These are phyloP conservation scores for Drymodes brunneopygia DNA, from an alignment of 2,113 vertebrate genomes.

Conservation along the genomic window DNA sequence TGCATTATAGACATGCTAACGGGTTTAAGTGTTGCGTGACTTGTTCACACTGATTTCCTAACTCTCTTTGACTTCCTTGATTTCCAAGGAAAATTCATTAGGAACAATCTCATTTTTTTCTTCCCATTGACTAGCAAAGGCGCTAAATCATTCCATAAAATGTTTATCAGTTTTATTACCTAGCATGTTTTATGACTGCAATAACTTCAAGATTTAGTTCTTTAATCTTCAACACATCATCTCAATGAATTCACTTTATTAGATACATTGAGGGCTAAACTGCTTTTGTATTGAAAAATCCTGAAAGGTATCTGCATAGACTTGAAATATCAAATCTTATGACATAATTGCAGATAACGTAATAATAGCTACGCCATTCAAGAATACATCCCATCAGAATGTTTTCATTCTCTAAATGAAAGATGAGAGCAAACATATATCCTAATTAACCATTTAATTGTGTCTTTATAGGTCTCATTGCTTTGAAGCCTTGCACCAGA, in stretches of 20 bases:
- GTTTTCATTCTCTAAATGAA: not conserved
- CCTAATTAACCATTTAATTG: not conserved
- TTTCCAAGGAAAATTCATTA: not conserved
- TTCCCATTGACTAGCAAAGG: not conserved
- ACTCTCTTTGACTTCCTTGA: not conserved
- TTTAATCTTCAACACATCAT: conserved; percentile 21
- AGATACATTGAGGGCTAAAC: not conserved
- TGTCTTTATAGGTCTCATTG: not conserved
- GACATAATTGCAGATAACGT: not conserved
- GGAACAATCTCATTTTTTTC: not conserved
- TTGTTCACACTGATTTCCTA: not conserved
- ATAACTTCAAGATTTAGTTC: conserved; percentile 20
- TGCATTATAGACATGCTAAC: rapidly evolving
- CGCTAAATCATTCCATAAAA: not conserved
- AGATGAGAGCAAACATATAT: not conserved
- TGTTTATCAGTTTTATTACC: not conserved
- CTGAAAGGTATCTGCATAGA: not conserved
- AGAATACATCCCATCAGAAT: not conserved
- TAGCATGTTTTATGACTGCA: conserved; percentile 5
- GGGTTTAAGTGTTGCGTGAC: not conserved
- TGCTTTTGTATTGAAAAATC: not conserved
- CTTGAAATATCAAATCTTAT: not conserved
- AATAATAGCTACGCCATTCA: not conserved
- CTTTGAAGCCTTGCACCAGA: not conserved
- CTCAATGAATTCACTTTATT: not conserved